These are phyloP conservation scores for Nylanderia fulva DNA, from an alignment of 1,140 invertebrate species.

Conservation along the genomic window DNA sequence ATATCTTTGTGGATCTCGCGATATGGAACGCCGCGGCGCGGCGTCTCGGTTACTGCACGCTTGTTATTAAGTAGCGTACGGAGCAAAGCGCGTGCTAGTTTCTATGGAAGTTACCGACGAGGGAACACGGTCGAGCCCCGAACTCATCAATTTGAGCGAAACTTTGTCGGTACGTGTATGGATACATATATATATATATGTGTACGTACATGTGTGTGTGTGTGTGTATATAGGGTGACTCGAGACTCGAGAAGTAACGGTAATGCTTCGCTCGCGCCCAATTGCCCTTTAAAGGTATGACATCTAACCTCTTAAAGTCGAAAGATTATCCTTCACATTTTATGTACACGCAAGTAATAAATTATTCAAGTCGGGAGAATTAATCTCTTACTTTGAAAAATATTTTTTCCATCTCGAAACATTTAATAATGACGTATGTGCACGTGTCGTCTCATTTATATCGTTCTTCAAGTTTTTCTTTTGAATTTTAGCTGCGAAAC, in stretches of 20 bases:
- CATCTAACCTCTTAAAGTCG: constrained; percentile 15
- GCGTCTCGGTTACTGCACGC: constrained; percentile 42
- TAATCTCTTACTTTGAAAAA: neutral
- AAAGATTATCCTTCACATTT: neutral
- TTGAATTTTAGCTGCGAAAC: neutral
- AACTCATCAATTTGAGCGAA: constrained; percentile 55
- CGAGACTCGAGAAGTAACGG: constrained; percentile 44
- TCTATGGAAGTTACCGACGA: constrained; percentile 42
- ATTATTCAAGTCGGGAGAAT: neutral
- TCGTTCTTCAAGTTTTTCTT: neutral
- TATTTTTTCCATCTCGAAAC: neutral
- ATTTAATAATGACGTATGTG: too few species aligned
- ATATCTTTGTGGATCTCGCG: constrained; percentile 42
- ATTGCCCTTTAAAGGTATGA: constrained; percentile 51
- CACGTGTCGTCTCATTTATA: neutral
- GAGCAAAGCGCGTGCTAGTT: constrained; percentile 47
- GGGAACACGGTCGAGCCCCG: constrained; percentile 24
- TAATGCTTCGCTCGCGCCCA: constrained; percentile 46
- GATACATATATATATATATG: too few species aligned
- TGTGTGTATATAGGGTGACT: neutral
- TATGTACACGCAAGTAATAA: neutral
- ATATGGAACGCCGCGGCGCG: neutral
- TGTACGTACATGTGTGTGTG: too few species aligned
- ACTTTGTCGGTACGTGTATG: constrained; percentile 22
- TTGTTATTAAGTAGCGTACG: constrained; percentile 48